Percentiles rank a stretch among this genome's conserved stretches.
Evolutionary conservation across 2,113 vertebrate genomes (phyloP).

Genomic region (Rhea pennata): DNA sequence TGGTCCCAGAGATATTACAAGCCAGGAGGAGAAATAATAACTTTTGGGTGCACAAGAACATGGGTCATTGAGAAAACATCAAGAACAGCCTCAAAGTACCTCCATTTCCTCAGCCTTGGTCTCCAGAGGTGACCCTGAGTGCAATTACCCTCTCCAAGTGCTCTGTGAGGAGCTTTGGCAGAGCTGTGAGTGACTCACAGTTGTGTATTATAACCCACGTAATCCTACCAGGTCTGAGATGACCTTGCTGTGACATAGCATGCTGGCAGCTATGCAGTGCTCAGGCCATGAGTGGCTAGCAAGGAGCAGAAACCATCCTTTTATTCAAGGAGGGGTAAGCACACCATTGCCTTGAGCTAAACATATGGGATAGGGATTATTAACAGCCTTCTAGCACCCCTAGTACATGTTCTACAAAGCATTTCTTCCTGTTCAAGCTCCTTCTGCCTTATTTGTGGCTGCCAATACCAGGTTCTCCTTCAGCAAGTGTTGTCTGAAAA

Average conservation of each 20-base stretch:
- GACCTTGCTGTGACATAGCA: background rate
- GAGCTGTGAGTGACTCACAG: background rate
- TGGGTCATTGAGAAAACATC: background rate
- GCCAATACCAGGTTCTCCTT: background rate
- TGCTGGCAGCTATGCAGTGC: background rate
- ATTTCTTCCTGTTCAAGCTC: background rate
- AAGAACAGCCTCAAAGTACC: background rate
- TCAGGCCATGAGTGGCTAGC: background rate
- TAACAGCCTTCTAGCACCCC: background rate
- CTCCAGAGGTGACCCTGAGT: background rate
- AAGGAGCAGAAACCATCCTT: background rate
- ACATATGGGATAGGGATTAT: accelerated
- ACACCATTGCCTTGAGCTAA: background rate
- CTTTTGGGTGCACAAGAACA: background rate
- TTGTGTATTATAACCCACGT: background rate
- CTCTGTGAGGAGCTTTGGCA: slow-evolving; percentile 9
- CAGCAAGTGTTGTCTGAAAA: background rate
- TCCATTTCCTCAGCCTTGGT: background rate
- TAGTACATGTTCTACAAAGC: background rate
- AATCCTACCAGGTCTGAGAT: background rate
- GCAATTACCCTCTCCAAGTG: background rate
- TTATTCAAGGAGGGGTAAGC: background rate
- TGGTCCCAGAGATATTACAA: background rate
- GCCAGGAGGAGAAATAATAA: background rate
- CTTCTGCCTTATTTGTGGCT: background rate